phyloP scores from a whole-genome alignment of 2,888 invertebrate species.

The Listrodromus nycthemerus region DNA sequence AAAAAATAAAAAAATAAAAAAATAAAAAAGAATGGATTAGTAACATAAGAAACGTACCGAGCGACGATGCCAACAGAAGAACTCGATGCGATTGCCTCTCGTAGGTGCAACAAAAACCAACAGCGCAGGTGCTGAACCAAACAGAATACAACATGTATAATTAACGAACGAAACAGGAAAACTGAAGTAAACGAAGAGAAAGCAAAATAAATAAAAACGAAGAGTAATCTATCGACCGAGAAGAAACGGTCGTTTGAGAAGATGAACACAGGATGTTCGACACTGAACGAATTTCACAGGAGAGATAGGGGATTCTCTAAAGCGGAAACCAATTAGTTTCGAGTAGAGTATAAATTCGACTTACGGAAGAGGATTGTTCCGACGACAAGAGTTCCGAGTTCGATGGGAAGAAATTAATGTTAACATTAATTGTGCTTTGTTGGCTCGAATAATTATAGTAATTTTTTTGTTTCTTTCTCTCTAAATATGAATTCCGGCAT shows the following conservation, averaged over 20 bases:
- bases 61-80: constrained; percentile 79
- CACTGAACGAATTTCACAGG: constrained; percentile 29
- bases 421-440: constrained; percentile 43
- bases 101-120: constrained; percentile 79
- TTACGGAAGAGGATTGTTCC: constrained; percentile 49
- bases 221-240: constrained; percentile 48
- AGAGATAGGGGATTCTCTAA: constrained; percentile 17
- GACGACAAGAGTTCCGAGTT: constrained; percentile 55
- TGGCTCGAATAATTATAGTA: background rate
- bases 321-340: background rate
- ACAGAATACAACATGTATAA: constrained; percentile 77
- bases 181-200: constrained; percentile 17
- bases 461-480: background rate
- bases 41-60: constrained; percentile 78
- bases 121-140: constrained; percentile 80
- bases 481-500: background rate
- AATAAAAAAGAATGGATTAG: constrained; percentile 53
- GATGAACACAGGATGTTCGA: constrained; percentile 66
- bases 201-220: constrained; percentile 64
- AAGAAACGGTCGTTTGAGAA: constrained; percentile 8
- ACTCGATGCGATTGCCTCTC: constrained; percentile 80
- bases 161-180: constrained; percentile 66
- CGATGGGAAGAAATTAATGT: constrained; percentile 40
- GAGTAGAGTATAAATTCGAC: constrained; percentile 32
- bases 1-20: background rate